A percentile compares a stretch with the other conserved stretches of the same genome.
These are phyloP conservation scores for Sylvilagus floridanus DNA, from an alignment of 2,797 vertebrate species.

Conservation along the genomic window DNA sequence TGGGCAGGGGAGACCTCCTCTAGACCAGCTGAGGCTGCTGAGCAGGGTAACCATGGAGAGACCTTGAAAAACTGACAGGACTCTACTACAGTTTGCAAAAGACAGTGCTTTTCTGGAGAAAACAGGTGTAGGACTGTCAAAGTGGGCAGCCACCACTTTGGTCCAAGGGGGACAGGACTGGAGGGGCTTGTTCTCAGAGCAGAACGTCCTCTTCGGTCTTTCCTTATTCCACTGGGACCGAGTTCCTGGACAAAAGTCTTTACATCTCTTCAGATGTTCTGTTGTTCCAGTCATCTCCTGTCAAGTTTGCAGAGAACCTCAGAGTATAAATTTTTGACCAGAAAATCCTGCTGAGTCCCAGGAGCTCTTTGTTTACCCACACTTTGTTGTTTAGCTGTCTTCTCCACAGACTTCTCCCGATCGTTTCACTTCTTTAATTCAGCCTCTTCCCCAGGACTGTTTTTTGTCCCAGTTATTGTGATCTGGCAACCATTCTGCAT, in stretches of 20 bases:
- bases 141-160: neutral
- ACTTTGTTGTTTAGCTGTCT: conserved; percentile 91
- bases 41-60: neutral
- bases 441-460: conserved; percentile 93
- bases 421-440: conserved; percentile 95
- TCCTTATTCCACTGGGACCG: conserved; percentile 88
- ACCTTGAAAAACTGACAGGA: neutral
- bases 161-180: conserved; percentile 80
- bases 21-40: neutral
- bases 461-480: conserved; percentile 95
- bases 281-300: conserved; percentile 93
- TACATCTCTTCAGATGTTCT: conserved; percentile 94
- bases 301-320: conserved; percentile 94
- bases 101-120: neutral
- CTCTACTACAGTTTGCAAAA: neutral
- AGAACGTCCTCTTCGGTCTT: conserved; percentile 85
- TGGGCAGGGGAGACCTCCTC: neutral
- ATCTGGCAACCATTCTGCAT: conserved; percentile 93
- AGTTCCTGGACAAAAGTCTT: conserved; percentile 93
- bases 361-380: conserved; percentile 93
- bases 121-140: neutral
- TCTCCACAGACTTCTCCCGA: conserved; percentile 93
- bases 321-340: conserved; percentile 93
- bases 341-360: conserved; percentile 93
- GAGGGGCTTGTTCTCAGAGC: conserved; percentile 90